Evolutionary conservation across 2,888 invertebrate genomes (phyloP).

Genomic region (Drosophila kuntzei): DNA sequence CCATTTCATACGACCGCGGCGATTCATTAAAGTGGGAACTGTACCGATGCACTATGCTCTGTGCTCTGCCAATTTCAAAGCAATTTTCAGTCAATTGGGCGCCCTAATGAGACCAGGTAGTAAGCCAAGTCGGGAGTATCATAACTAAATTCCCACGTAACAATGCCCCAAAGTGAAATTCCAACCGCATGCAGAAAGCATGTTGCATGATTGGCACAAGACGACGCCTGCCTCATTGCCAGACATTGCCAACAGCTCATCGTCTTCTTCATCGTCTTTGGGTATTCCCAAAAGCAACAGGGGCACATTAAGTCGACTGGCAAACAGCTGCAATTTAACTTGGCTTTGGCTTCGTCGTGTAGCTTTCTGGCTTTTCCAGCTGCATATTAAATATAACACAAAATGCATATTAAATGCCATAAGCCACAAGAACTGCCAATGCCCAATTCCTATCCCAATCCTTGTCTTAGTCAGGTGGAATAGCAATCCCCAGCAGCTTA

Average conservation of each 20-base stretch:
- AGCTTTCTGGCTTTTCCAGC: slow-evolving; percentile 49
- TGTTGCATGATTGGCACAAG: slow-evolving; percentile 60
- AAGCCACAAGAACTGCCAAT: slow-evolving; percentile 70
- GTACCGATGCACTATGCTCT: slow-evolving; percentile 10
- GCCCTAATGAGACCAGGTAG: slow-evolving; percentile 72
- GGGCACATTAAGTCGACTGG: slow-evolving; percentile 73
- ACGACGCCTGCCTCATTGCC: slow-evolving; percentile 32
- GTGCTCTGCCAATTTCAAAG: slow-evolving; percentile 62
- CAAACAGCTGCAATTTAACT: slow-evolving; percentile 67
- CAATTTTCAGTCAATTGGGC: slow-evolving; percentile 73
- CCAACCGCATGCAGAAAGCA: slow-evolving; percentile 26
- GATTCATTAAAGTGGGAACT: slow-evolving; percentile 50
- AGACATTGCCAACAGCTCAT: slow-evolving; percentile 42
- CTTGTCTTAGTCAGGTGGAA: slow-evolving; percentile 49
- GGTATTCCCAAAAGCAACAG: slow-evolving; percentile 74
- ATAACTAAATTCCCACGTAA: slow-evolving; percentile 79
- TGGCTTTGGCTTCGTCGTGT: slow-evolving; percentile 48
- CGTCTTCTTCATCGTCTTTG: slow-evolving; percentile 24
- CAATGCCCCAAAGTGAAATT: slow-evolving; percentile 78
- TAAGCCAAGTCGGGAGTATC: slow-evolving; percentile 38
- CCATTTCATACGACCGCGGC: slow-evolving; percentile 5
- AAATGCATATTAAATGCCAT: slow-evolving; percentile 84
- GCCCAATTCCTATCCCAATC: slow-evolving; percentile 18
- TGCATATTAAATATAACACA: slow-evolving; percentile 83
- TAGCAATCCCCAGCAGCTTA: slow-evolving; percentile 68